phyloP scores from a whole-genome alignment of 2,888 invertebrate genomes.

The Ceramica pisi region DNA sequence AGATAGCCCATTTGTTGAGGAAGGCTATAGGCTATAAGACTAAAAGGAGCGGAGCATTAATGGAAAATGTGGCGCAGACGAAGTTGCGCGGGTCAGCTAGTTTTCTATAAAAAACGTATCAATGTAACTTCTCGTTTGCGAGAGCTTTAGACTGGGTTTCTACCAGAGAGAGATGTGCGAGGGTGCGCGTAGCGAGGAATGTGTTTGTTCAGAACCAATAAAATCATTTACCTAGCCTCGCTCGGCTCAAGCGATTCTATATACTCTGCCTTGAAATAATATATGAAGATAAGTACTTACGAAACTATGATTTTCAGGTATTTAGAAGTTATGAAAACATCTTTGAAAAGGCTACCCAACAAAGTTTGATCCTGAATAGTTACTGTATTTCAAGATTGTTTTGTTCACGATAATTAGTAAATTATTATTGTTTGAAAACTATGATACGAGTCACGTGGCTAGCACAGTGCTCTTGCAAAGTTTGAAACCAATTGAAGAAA shows the following conservation, averaged over 20 bases:
- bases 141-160: too few species aligned
- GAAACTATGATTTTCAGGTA: constrained; percentile 4
- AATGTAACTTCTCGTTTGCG: background rate
- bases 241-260: too few species aligned
- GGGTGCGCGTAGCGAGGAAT: too few species aligned
- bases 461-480: background rate
- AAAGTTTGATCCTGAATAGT: constrained; percentile 7
- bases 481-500: background rate
- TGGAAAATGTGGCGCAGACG: too few species aligned
- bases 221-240: too few species aligned
- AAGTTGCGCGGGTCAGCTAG: too few species aligned
- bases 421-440: background rate
- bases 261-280: background rate
- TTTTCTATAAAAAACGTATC: background rate
- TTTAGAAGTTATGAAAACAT: constrained; percentile 1
- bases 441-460: background rate
- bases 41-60: too few species aligned
- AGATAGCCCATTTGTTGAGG: too few species aligned
- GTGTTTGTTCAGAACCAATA: too few species aligned
- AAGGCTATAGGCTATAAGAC: too few species aligned
- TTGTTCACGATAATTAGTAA: background rate
- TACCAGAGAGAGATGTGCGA: too few species aligned
- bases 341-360: constrained; percentile 13
- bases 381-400: background rate
- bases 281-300: background rate